A percentile compares a stretch with the other conserved stretches of the same genome.
Evolutionary conservation across 2,888 invertebrate genomes (phyloP).

Genomic region (Cylloceria caligata): DNA sequence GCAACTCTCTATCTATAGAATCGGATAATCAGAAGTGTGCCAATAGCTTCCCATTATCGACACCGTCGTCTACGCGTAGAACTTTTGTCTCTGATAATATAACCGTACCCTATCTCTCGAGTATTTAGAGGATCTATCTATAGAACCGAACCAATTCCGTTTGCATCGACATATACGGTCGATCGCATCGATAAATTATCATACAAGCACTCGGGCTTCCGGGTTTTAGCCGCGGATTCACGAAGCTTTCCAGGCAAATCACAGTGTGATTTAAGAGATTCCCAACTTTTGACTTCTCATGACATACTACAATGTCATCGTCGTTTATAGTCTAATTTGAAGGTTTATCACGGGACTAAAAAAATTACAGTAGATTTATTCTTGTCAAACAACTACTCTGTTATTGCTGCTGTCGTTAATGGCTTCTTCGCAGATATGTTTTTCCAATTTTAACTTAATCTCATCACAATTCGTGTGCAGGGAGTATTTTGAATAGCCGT

Average conservation of each 20-base stretch:
- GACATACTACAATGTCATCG: neutral
- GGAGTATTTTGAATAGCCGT: no score
- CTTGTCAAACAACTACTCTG: no score
- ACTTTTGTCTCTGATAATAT: slow-evolving; percentile 37
- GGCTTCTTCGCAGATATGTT: no score
- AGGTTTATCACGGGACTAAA: no score
- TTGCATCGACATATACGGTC: slow-evolving; percentile 6
- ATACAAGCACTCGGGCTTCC: slow-evolving; percentile 5
- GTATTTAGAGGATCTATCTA: slow-evolving; percentile 11
- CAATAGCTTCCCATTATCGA: slow-evolving; percentile 38
- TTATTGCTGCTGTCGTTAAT: no score
- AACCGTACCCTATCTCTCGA: slow-evolving; percentile 7
- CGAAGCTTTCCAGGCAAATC: slow-evolving; percentile 33
- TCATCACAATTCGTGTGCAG: no score
- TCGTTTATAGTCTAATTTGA: no score
- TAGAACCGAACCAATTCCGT: slow-evolving; percentile 4
- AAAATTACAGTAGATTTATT: no score
- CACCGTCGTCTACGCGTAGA: slow-evolving; percentile 35
- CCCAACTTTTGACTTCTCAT: neutral
- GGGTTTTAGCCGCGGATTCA: slow-evolving; percentile 11
- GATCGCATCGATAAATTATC: slow-evolving; percentile 54
- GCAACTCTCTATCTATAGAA: slow-evolving; percentile 19
- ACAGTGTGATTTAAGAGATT: slow-evolving; percentile 21
- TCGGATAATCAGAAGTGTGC: slow-evolving; percentile 37
- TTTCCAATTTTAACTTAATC: no score